Evolutionary conservation across 2,113 vertebrate genomes (phyloP), one percentile per base, ranked within the genome.

Genomic region (Urocynchramus pylzowi): DNA sequence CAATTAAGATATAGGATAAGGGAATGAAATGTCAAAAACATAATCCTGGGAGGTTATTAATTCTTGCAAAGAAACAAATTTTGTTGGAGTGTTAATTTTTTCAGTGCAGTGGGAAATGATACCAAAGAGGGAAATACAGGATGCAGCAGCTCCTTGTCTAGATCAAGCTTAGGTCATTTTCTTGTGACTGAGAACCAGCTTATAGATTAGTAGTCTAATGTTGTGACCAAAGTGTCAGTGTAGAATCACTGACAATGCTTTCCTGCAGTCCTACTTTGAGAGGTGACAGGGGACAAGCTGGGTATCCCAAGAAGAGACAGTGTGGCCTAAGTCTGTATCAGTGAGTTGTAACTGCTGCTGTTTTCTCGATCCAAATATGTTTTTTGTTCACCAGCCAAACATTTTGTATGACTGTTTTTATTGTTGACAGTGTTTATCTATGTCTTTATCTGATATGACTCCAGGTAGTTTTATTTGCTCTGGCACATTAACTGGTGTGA

Each of bases 401-500:
- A 75, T 86, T 96, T 96, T 86, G 44, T 93, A 79, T 90, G 92
- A 28, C 18, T 92, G 49, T 89, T 88, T 97, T 91, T 94, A 64
- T 93, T 97, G 79, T 84, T 97, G 84, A 78, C 78, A 94, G 50
- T 95, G 89, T 61, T 97, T 87, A 96, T 96, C 93, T 95, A 33
- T 90, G 60, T 90, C 91, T 96, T 94, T 83, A 84, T 95, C 85
- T 91, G 84, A 93, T 65, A 84, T 52, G 86, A 84, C 78, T 93
- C 73, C 77, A 87, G 90, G 95, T 95, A 91, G 59, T 89, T 97
- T 84, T 96, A 78, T 85, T 97, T 64, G 88, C 52, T 95, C 19
- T 96, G 87, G 70, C 87, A 94, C 68, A 65, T 97, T 96, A 97
- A 82, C 79, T 71, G 84, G 39, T 70, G 76, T 92, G 78, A 94